These are phyloP conservation scores for Gulo gulo DNA, from an alignment of 2,113 vertebrate genomes.

Conservation along the genomic window DNA sequence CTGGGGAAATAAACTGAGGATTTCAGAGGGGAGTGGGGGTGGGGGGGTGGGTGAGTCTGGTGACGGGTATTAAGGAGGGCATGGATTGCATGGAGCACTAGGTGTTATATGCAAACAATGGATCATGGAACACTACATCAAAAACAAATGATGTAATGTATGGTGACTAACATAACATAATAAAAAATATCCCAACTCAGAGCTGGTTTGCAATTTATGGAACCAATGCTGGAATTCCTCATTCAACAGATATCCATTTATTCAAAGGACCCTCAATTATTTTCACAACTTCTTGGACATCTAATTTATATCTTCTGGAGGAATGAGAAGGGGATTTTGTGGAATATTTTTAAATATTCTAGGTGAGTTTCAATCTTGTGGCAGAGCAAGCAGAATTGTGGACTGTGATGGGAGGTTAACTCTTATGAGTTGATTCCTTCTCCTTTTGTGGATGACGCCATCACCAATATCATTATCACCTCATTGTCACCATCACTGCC, in stretches of 20 bases:
- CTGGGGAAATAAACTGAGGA: too few species aligned
- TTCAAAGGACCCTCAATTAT: background rate
- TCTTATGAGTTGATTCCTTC: background rate
- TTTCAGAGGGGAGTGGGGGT: too few species aligned
- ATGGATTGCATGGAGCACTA: too few species aligned
- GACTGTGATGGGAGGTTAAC: background rate
- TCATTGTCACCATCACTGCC: background rate
- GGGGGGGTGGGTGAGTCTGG: too few species aligned
- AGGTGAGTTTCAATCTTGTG: background rate
- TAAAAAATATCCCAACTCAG: background rate
- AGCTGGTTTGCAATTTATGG: background rate
- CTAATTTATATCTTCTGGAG: background rate
- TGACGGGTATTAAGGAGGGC: too few species aligned
- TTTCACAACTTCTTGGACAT: background rate
- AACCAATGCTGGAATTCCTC: background rate
- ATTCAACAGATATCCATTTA: background rate
- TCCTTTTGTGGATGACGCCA: background rate
- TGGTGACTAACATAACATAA: too few species aligned
- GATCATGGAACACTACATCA: too few species aligned
- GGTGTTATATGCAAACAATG: too few species aligned
- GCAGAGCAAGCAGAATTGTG: background rate
- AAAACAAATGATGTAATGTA: too few species aligned
- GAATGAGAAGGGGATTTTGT: background rate
- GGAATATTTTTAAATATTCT: background rate
- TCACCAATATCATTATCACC: too few species aligned